Conservation (phyloP, 1,140 invertebrate species). For the Phenacoccus solenopsis region DNA sequence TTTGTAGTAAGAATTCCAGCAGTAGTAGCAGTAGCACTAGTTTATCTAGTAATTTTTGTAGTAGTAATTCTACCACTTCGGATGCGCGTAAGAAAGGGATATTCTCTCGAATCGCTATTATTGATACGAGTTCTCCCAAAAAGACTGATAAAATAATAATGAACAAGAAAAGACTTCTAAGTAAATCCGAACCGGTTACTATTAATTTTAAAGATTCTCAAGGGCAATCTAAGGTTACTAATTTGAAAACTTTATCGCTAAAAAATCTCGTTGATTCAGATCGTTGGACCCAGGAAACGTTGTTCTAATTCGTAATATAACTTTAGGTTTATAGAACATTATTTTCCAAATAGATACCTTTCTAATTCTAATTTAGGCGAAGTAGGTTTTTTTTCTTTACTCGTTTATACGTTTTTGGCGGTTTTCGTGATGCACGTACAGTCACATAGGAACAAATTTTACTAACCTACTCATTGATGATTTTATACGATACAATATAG, state of each 20-base stretch:
- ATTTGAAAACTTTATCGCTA: not conserved
- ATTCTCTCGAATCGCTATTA: not conserved
- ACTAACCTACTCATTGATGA: too few relatives aligned
- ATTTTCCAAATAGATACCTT: too few relatives aligned
- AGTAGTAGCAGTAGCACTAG: slow-evolving; percentile 6
- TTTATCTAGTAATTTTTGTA: slow-evolving; percentile 3
- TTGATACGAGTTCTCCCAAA: not conserved
- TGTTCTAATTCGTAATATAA: not conserved
- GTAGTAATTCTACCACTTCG: not conserved
- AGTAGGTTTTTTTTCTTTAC: too few relatives aligned
- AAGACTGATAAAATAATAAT: not conserved
- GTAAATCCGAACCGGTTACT: not conserved
- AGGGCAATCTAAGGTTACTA: not conserved
- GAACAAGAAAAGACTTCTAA: not conserved
- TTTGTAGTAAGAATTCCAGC: not conserved
- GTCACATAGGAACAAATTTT: too few relatives aligned
- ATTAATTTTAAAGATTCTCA: not conserved
- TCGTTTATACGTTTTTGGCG: too few relatives aligned
- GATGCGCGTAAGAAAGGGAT: not conserved
- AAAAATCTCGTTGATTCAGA: not conserved
- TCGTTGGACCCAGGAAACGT: not conserved
- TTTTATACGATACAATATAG: too few relatives aligned
- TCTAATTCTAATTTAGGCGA: too few relatives aligned
- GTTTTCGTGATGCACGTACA: too few relatives aligned
- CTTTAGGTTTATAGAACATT: too few relatives aligned